Evolutionary conservation across 2,888 invertebrate species (phyloP), one percentile per base, ranked within the genome.

Genomic region (Blastobasis adustella): DNA sequence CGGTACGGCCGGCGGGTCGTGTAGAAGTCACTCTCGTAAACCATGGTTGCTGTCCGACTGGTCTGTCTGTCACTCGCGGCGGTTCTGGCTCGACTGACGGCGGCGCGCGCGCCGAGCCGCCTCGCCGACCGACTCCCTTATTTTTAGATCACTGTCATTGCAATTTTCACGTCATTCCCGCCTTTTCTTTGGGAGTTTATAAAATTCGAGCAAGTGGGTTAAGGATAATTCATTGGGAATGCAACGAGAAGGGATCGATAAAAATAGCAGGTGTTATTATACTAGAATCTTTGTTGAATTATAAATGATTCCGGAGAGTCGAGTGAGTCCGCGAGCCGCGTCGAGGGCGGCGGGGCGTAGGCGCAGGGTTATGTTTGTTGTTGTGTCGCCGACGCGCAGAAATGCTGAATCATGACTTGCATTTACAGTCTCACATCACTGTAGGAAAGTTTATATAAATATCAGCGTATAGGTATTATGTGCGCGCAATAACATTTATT

Each of bases 21-120:
- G 89, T 95, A 95, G 90, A 95, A 96, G 90, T 96, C 96, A 91
- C 94, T 94, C 90, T 95, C 95, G 93, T 96, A 96, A 90, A 96
- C 96, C 96, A 96, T 96, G 87, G 79, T 77, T 84, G 81, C 72
- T 79, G 77, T 66, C 66, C 66, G 65, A 61, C 10, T 82, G 82
- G 81, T 82, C 83, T 83, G 87, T 75, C 79, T 82, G 77, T 73
- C 79, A 77, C 80, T 82, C 82, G 85, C 83, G 85, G 76, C 85
- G 87, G 76, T 79, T 71, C 70, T 71, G 73, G 73, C 81, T 86
- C 89, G 89, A 87, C 88, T 86, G 82, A 70, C 60, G 73, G 62
- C 69, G 60, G 65, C 65, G 70, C 72, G 68, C 72, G 63, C 68
- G 64, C 66, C 59, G 61, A 58, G 67, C 66, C 66, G 62, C 69